Evolutionary conservation across 2,797 vertebrate genomes (phyloP).

Genomic region (Poecile montanus): DNA sequence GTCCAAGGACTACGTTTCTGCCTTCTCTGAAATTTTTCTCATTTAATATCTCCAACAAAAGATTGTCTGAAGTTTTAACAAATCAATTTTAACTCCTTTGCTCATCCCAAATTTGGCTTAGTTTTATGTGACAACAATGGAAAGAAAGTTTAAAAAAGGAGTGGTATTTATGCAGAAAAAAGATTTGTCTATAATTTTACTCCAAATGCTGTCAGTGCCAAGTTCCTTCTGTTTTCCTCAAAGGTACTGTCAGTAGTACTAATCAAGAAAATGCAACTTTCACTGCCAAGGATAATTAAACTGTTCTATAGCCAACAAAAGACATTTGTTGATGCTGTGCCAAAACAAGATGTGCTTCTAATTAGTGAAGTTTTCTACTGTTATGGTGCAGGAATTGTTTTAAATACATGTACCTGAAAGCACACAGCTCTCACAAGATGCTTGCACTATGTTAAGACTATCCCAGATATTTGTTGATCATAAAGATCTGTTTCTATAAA

Average conservation of each 20-base stretch:
- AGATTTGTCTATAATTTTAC: not conserved
- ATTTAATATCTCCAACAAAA: not conserved
- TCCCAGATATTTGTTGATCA: not conserved
- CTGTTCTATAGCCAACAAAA: not conserved
- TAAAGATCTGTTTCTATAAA: not conserved
- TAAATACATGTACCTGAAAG: not conserved
- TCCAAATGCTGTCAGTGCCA: not conserved
- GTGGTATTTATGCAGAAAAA: not conserved
- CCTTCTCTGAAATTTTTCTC: not conserved
- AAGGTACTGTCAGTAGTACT: not conserved
- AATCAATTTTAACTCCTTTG: not conserved
- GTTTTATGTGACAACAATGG: not conserved
- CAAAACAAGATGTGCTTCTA: slow-evolving; percentile 14
- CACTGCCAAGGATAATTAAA: not conserved
- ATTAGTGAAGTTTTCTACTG: not conserved
- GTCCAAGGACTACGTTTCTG: not conserved
- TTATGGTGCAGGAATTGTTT: not conserved
- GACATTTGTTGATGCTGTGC: not conserved
- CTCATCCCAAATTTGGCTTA: not conserved
- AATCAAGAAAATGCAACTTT: not conserved
- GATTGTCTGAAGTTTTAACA: not conserved
- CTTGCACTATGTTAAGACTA: not conserved
- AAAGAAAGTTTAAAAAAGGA: not conserved
- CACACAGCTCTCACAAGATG: not conserved
- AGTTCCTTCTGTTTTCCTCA: slow-evolving; percentile 18